Evolutionary conservation across 1,140 invertebrate species (phyloP), one percentile per base, ranked within the genome.

Genomic region (Hesperophylax magnus): DNA sequence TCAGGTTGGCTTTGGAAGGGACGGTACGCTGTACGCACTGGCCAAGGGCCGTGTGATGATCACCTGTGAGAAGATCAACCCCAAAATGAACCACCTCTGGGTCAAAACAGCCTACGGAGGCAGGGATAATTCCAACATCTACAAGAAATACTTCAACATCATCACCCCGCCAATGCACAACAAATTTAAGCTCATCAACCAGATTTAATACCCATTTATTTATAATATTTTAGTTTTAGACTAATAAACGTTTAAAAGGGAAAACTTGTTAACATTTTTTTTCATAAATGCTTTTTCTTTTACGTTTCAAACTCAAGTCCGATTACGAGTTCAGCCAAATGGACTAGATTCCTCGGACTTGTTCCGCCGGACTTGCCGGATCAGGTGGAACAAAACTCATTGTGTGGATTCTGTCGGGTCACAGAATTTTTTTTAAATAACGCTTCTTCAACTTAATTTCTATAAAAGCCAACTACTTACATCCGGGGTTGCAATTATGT

Each of bases 71-170:
- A 92, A 93, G 85, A 90, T 93, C 78, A 91, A 96, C 82, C 93
- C 93, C 0, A 91, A 95, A 83, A 95, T 93, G 93, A 89, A 93
- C 22, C 92, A 94, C 83, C 89, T 88, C 0, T 95, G 94, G 94
- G 89, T 95, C 7, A 88, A 92, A 85, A 86, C 90, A 39, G 88
- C 91, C 80, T 96, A 96, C 86, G 87, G 85, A 2, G 92, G 92
- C 1, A 87, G 94, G 81, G 87, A 93, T 84, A 86, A 90, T 4
- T 91, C 92, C 85, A 89, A 88, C n/a, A 94, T 97, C 85, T 95
- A 93, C 85, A 97, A 97, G 86, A 96, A 96, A 86, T 94, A 95
- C 85, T 95, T 93, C 82, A 93, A 97, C 91, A 91, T 97, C 60
- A 92, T 97, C 84, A 93, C 95, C 0, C 88, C 94, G 53, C 91